Conservation (phyloP, 2,888 invertebrate species). For the Acleris holmiana region DNA sequence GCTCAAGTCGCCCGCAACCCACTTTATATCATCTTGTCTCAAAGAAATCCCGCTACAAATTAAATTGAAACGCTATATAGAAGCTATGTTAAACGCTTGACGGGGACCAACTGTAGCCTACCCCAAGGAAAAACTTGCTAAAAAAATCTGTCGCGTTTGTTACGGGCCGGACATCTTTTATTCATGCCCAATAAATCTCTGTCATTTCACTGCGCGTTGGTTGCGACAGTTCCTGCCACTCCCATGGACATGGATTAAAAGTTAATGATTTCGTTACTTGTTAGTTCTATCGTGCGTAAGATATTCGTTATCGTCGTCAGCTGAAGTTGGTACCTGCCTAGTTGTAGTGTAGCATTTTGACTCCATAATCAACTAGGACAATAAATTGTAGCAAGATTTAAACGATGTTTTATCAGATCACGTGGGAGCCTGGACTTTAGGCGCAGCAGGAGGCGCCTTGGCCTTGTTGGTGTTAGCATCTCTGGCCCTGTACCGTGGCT, state of each 20-base stretch:
- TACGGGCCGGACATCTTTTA: constrained; percentile 32
- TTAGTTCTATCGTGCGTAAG: constrained; percentile 15
- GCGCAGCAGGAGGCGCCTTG: constrained; percentile 90
- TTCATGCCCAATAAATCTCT: constrained; percentile 38
- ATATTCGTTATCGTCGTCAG: constrained; percentile 7
- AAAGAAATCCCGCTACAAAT: constrained; percentile 52
- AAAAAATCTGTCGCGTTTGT: constrained; percentile 35
- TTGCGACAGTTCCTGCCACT: constrained; percentile 37
- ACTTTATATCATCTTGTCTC: constrained; percentile 48
- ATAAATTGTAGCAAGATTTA: neutral
- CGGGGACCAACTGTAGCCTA: constrained; percentile 1
- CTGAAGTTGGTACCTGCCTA: too few relatives aligned
- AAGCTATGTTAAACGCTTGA: constrained; percentile 44
- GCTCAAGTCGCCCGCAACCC: constrained; percentile 46
- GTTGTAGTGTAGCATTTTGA: too few relatives aligned
- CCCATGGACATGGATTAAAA: constrained; percentile 33
- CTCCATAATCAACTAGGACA: neutral
- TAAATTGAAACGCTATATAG: constrained; percentile 54
- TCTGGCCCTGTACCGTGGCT: constrained; percentile 93
- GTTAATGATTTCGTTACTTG: constrained; percentile 28
- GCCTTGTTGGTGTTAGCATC: constrained; percentile 89
- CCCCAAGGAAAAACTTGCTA: constrained; percentile 22
- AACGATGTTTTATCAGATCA: constrained; percentile 85
- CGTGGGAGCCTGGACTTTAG: constrained; percentile 92
- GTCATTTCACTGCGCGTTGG: constrained; percentile 36